A percentile compares a stretch with the other conserved stretches of the same genome.
phyloP scores from a whole-genome alignment of 2,113 vertebrate genomes.

The Rana temporaria region DNA sequence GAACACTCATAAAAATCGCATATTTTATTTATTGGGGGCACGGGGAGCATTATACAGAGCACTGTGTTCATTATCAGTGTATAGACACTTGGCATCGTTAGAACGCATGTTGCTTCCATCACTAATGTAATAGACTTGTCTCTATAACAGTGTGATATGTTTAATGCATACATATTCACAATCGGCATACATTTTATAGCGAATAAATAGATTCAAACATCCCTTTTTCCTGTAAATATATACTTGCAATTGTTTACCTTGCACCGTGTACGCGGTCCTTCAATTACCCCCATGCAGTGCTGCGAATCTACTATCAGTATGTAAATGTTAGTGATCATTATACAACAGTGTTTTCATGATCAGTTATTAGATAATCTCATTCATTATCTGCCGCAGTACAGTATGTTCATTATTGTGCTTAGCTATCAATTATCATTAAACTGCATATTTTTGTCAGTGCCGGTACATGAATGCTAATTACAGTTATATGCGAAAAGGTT shows the following conservation, averaged over 20 bases:
- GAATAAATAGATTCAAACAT: too few relatives aligned
- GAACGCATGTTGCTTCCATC: conserved; percentile 13
- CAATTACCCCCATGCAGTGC: background rate
- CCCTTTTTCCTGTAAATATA: too few relatives aligned
- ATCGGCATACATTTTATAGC: background rate
- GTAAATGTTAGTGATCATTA: background rate
- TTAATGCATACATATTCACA: background rate
- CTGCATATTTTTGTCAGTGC: background rate
- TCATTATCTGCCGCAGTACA: conserved; percentile 2
- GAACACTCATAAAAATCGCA: conserved; percentile 54
- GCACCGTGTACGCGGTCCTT: too few relatives aligned
- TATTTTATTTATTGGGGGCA: conserved; percentile 55
- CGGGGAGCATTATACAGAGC: conserved; percentile 25
- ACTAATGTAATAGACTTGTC: background rate
- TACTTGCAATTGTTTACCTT: too few relatives aligned
- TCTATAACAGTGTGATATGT: background rate
- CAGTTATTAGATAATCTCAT: background rate
- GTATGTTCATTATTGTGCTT: background rate
- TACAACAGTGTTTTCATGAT: conserved; percentile 1
- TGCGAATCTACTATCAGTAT: background rate
- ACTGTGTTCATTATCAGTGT: conserved; percentile 7
- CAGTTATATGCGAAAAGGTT: background rate
- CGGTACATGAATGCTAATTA: background rate
- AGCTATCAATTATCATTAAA: conserved; percentile 10
- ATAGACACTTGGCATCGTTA: conserved; percentile 25